Conservation (phyloP, 2,113 vertebrate species). For the Ifrita kowaldi region DNA sequence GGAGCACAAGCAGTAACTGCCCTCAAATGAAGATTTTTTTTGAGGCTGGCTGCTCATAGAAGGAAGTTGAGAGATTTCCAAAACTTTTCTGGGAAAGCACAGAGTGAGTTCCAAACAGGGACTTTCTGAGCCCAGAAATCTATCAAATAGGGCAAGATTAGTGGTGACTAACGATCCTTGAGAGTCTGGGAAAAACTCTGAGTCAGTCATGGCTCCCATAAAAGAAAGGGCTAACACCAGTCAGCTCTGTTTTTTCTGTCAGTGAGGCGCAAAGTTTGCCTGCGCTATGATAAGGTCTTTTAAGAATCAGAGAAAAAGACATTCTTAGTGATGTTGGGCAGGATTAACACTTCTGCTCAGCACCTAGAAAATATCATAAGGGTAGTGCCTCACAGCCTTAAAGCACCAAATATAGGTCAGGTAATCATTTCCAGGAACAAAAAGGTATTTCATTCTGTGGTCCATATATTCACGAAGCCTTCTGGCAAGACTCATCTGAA, state of each 20-base stretch:
- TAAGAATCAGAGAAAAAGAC: background rate
- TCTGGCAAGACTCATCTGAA: background rate
- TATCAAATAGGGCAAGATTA: background rate
- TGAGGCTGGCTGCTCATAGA: background rate
- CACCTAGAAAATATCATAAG: background rate
- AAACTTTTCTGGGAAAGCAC: constrained; percentile 34
- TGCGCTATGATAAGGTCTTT: background rate
- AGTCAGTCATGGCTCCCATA: background rate
- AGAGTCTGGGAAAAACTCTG: background rate
- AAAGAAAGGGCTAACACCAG: background rate
- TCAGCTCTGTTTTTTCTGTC: background rate
- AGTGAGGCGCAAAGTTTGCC: background rate
- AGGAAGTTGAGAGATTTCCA: constrained; percentile 38
- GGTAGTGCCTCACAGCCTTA: background rate
- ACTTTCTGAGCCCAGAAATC: constrained; percentile 24
- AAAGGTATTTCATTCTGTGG: background rate
- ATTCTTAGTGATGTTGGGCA: background rate
- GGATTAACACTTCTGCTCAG: background rate
- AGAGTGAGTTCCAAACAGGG: constrained; percentile 16
- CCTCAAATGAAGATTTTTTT: background rate
- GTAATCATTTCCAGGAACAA: background rate
- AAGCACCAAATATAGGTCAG: background rate
- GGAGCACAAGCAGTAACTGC: background rate
- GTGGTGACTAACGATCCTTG: background rate
- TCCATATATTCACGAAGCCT: background rate